Conservation (phyloP, 2,888 invertebrate species). For the Tetrapedia diversipes region DNA sequence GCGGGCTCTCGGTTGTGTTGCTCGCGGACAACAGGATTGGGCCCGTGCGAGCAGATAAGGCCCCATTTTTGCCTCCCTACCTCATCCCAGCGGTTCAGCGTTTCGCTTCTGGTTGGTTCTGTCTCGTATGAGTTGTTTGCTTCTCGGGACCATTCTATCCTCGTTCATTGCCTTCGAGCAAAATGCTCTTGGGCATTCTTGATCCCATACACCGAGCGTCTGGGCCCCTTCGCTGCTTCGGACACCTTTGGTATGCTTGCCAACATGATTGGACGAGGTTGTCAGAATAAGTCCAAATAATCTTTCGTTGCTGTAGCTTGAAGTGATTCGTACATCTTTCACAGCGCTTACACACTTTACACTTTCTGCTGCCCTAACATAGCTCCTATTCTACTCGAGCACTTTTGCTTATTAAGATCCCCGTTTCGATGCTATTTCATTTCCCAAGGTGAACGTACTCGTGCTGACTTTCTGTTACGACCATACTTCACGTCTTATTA, state of each 20-base stretch:
- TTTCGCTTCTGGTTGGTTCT: conserved; percentile 25
- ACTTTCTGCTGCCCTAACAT: no score
- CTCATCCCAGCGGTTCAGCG: conserved; percentile 3
- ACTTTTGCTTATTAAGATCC: no score
- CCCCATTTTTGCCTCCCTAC: conserved; percentile 17
- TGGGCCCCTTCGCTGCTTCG: conserved; percentile 49
- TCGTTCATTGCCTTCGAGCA: conserved; percentile 31
- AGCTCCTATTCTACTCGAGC: no score
- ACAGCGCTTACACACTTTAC: no score
- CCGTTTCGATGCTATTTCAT: no score
- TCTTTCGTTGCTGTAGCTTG: no score
- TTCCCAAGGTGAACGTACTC: no score
- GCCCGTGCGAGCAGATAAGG: conserved; percentile 39
- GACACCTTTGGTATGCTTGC: conserved; percentile 30
- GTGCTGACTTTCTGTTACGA: no score
- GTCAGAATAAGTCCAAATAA: no score
- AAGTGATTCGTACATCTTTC: no score
- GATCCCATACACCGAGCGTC: conserved; percentile 61
- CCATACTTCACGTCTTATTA: no score
- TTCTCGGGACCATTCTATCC: conserved; percentile 32
- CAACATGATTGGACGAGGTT: no score
- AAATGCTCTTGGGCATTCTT: conserved; percentile 68
- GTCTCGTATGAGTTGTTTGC: conserved; percentile 51
- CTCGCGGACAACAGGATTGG: conserved; percentile 6
- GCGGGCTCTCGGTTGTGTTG: conserved; percentile 34